phyloP scores from a whole-genome alignment of 2,888 invertebrate genomes.

The Scaptomyza cyrtandrae region DNA sequence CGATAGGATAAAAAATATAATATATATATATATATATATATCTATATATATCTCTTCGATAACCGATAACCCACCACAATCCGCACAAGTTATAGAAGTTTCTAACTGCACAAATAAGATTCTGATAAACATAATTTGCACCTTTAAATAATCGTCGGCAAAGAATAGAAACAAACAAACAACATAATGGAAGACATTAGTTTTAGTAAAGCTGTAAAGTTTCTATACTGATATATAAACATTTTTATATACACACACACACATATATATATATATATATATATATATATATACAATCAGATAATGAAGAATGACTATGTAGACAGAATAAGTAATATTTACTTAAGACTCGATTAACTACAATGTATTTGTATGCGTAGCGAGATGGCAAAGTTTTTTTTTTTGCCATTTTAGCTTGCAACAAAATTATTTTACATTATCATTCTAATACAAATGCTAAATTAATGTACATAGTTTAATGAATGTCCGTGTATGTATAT shows the following conservation, averaged over 20 bases:
- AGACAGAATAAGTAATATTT: constrained; percentile 72
- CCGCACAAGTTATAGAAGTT: constrained; percentile 74
- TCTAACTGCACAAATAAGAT: constrained; percentile 68
- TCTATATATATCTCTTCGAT: too few species aligned
- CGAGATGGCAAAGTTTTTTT: constrained; percentile 40
- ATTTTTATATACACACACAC: constrained; percentile 22
- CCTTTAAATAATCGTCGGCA: constrained; percentile 16
- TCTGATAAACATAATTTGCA: constrained; percentile 47
- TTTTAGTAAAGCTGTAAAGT: constrained; percentile 59
- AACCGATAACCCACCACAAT: constrained; percentile 54
- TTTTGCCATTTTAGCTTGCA: constrained; percentile 32
- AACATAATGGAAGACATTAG: constrained; percentile 69
- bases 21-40: too few species aligned
- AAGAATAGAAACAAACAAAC: constrained; percentile 22
- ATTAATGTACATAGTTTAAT: constrained; percentile 63
- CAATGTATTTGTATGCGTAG: constrained; percentile 27
- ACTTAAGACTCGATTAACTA: constrained; percentile 49
- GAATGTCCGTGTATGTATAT: constrained; percentile 51
- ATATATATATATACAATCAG: constrained; percentile 29
- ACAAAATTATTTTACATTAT: constrained; percentile 23
- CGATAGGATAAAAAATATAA: neutral
- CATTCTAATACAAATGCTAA: constrained; percentile 24
- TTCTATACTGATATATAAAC: constrained; percentile 45
- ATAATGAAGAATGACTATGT: constrained; percentile 60
- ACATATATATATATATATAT: constrained; percentile 28